phyloP scores from a whole-genome alignment of 2,113 vertebrate species.

The Falcunculus frontatus region DNA sequence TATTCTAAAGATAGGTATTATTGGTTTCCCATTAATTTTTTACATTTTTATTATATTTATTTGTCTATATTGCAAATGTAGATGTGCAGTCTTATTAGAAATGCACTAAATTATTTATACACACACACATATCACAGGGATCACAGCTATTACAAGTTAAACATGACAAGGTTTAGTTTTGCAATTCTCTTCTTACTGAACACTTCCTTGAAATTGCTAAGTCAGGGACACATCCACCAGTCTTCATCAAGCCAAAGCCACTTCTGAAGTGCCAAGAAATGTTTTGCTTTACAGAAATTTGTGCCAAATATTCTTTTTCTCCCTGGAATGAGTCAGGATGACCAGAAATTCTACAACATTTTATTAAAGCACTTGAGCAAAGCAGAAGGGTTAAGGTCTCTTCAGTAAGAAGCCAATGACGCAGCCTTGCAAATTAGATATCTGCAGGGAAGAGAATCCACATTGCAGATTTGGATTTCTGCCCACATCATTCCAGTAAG shows the following conservation, averaged over 20 bases:
- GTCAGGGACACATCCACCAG: neutral
- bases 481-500: slow-evolving; percentile 38
- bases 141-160: neutral
- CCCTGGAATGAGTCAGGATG: neutral
- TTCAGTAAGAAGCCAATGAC: neutral
- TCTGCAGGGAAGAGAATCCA: slow-evolving; percentile 25
- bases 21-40: neutral
- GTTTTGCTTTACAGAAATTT: neutral
- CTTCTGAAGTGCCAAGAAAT: neutral
- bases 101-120: neutral
- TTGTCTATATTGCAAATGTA: neutral
- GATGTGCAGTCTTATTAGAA: neutral
- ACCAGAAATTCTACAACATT: neutral
- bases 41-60: neutral
- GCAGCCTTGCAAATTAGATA: neutral
- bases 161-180: neutral
- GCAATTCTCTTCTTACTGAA: neutral
- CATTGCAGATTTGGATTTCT: slow-evolving; percentile 17
- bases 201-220: neutral
- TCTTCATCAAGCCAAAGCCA: neutral
- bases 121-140: neutral
- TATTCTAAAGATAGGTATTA: neutral
- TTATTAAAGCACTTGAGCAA: neutral
- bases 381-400: neutral
- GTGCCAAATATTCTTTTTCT: neutral